phyloP scores from a whole-genome alignment of 2,797 vertebrate genomes.

The Rhadinocentrus ornatus region DNA sequence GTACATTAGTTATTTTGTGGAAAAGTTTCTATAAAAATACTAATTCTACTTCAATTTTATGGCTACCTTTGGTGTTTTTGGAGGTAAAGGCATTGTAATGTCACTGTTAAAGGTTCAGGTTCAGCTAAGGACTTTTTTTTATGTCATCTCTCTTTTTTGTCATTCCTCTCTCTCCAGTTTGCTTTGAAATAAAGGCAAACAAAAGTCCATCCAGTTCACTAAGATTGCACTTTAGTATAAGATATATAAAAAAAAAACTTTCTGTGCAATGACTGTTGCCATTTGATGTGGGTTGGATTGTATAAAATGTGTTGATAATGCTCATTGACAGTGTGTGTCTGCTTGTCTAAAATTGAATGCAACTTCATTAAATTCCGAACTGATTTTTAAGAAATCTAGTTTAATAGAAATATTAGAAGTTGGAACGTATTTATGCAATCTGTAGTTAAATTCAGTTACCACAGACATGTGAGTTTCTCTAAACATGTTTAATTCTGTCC shows the following conservation, averaged over 20 bases:
- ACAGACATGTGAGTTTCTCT: not conserved
- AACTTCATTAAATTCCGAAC: not conserved
- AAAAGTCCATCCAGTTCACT: not conserved
- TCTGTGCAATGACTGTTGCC: not conserved
- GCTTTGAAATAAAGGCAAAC: not conserved
- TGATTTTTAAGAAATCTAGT: not conserved
- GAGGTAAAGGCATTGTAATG: not conserved
- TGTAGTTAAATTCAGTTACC: too few species aligned
- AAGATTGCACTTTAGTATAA: not conserved
- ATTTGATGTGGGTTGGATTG: not conserved
- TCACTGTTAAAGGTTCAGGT: not conserved
- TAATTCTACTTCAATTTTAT: not conserved
- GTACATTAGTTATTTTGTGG: not conserved
- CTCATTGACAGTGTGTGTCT: not conserved
- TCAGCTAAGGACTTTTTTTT: not conserved
- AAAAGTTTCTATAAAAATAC: not conserved
- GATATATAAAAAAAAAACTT: not conserved
- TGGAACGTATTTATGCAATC: not conserved
- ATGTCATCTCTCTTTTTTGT: not conserved
- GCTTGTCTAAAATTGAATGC: not conserved
- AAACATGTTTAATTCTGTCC: not conserved
- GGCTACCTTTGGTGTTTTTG: not conserved
- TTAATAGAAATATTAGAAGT: not conserved
- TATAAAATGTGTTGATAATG: too few species aligned
- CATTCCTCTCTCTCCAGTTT: too few species aligned